A percentile compares a stretch with the other conserved stretches of the same genome.
Conservation (phyloP, 1,140 invertebrate species). For the Cherax quadricarinatus region DNA sequence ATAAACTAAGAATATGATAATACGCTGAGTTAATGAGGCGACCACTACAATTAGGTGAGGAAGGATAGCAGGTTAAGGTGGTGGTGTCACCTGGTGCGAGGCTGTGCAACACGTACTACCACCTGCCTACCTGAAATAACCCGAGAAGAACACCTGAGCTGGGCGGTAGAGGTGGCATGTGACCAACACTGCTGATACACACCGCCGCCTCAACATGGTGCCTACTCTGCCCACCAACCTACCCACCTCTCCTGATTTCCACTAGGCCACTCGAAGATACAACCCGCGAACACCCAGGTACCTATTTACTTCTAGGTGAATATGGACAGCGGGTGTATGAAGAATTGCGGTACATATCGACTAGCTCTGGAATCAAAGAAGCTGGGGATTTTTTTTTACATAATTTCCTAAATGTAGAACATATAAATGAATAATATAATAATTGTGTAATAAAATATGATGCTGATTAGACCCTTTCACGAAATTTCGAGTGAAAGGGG, state of each 20-base stretch:
- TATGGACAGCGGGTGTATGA: not conserved
- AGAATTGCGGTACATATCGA: not conserved
- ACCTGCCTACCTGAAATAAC: constrained; percentile 14
- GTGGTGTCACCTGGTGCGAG: not conserved
- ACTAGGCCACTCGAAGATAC: not conserved
- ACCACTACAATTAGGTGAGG: not conserved
- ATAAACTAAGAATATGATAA: too few species aligned
- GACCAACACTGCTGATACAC: not conserved
- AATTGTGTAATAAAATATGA: too few species aligned
- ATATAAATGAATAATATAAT: too few species aligned
- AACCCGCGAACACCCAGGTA: not conserved
- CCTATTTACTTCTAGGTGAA: not conserved
- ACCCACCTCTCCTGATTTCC: not conserved
- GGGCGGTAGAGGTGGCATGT: not conserved
- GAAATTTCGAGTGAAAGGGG: too few species aligned
- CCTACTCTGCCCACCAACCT: not conserved
- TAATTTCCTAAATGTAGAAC: too few species aligned
- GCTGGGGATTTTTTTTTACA: too few species aligned
- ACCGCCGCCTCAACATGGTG: not conserved
- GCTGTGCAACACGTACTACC: not conserved
- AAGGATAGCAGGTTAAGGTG: not conserved
- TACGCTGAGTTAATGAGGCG: too few species aligned
- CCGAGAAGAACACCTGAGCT: not conserved
- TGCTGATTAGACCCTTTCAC: too few species aligned
- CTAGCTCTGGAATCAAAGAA: too few species aligned